Base-by-base conservation (phyloP, 2,888 invertebrate genomes). In the Zeuzera pyrina region DNA sequence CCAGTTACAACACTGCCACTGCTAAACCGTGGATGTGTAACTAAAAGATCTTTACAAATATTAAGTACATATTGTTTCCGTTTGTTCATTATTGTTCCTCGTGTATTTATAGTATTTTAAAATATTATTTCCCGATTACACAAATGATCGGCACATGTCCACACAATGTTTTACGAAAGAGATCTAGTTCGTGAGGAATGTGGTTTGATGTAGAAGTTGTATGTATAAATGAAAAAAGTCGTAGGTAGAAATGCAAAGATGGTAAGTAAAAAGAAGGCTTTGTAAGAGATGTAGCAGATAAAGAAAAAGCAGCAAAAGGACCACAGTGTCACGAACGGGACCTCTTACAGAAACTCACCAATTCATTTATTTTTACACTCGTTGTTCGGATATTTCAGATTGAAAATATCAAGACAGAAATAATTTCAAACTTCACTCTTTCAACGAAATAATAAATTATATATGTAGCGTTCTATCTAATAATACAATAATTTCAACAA, bases 401-500 rank as follows among this genome's bases (percentile, higher is more conserved):
- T 59, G 69, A 78, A 77, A 77, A 78, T 79, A 76, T 69, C 78
- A 78, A 81, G 74, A 78, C 79, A 78, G 79, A 83, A 81, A 78
- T 78, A 79, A 83, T 79, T 79, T 77, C 61, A 73, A 76, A 70
- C 72, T 64, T 66, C 60, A 65, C 62, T 60, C 57, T 45, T 59
- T 71, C 66, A 81, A 83, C 78, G 68, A 71, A 73, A 74, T 69
- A 79, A 77, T 76, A 77, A 81, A 83, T n/a, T n/a, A n/a, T n/a
- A n/a, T n/a, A n/a, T 83, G 78, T 81, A 77, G 72, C 56, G 71
- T 71, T 74, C 65, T 78, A 79, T 74, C 71, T 68, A 74, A 73
- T 78, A 79, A 81, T 69, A 77, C 76, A 81, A 79, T 81, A 79
- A 83, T 81, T 81, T 81, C 73, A 83, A 83, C 81, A 78, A 79